Base-by-base conservation (phyloP, 2,888 invertebrate genomes). In the Hirtodrosophila histrioides region DNA sequence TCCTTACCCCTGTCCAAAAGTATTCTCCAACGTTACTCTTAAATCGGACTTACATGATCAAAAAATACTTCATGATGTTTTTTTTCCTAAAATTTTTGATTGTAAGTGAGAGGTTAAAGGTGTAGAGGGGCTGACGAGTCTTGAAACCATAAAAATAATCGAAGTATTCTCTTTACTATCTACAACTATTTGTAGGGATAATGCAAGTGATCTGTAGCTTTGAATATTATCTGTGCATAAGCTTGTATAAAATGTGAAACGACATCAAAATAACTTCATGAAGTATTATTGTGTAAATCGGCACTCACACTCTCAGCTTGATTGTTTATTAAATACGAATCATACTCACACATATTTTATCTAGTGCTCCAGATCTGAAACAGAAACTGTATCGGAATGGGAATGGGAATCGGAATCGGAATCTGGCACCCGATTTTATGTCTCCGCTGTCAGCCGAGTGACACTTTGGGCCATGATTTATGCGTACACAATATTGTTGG, bases 381-480 rank as follows among this genome's bases (percentile, higher is more conserved):
- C 51, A 55, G 63, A 49, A 54, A 57, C 51, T 45, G 56, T 29
- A 51, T 49, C 17, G 29, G 27, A 9, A 27, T 39, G n/a, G 24
- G 31, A 49, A 66, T 62, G 12, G 60, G 51, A 36, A 77, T 83
- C 65, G 79, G 63, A 53, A 76, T 80, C 62, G 61, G 70, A 54
- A 83, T 80, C 84, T 67, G 78, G 84, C 79, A 72, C 63, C 62
- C 76, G 82, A 81, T 84, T 69, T 78, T 69, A 75, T 75, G 75
- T 77, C 74, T 61, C 44, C 8, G 61, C 64, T 85, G 81, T 82
- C 81, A 82, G 80, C 67, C 69, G 36, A 54, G 58, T 78, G 86
- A 86, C 86, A 86, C 83, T 78, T 75, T 62, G 56, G 61, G 31
- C 61, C 62, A 82, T 83, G 82, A 83, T 83, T 83, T 83, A 83